Base-by-base conservation (phyloP, 1,140 invertebrate genomes). In the Akabosia matsudoensis region DNA sequence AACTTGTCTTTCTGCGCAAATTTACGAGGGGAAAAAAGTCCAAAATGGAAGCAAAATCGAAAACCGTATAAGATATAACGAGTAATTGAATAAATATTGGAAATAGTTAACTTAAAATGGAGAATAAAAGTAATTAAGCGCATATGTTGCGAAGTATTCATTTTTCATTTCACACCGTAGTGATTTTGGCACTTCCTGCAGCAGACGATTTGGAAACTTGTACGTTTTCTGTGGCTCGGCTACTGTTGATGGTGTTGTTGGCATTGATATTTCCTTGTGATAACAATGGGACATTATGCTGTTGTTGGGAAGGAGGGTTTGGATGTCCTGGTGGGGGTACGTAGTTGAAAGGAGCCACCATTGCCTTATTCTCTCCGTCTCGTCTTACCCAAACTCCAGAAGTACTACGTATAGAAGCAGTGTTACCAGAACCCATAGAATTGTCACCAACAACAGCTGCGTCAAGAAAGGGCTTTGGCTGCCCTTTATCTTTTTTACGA, bases 281-380 rank as follows among this genome's bases (percentile, higher is more conserved):
- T 28, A 13, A 13, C 13, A 22, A 26, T 3, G n/a, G 22, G 14
- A 56, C 54, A 56, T 10, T 16, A 7, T 61, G 54, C 4, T 61
- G 54, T n/a, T 61, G 61, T 7, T 67, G 61, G 31, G 61, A 14
- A 7, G 14, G 37, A 3, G 33, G 18, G 24, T 1, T 37, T 14
- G 16, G 7, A 30, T 51, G 33, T 22, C 54, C 22, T 4, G 28
- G 33, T 1, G 78, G 76, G 14, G 78, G 78, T 13, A 64, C 67
- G 45, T 79, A 77, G 61, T 77, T 79, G 51, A 79, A 79, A 2
- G 78, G 78, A 14, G 64, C 30, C 1, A 79, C 76, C 30, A 77
- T 22, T 3, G 72, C 76, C 73, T 79, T 79, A 56, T 79, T 76
- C 74, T 79, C 75, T 33, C 75, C 78, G 30, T 74, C 70, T 34